Base-by-base conservation (phyloP, 1,140 invertebrate genomes). In the Chionoecetes opilio region DNA sequence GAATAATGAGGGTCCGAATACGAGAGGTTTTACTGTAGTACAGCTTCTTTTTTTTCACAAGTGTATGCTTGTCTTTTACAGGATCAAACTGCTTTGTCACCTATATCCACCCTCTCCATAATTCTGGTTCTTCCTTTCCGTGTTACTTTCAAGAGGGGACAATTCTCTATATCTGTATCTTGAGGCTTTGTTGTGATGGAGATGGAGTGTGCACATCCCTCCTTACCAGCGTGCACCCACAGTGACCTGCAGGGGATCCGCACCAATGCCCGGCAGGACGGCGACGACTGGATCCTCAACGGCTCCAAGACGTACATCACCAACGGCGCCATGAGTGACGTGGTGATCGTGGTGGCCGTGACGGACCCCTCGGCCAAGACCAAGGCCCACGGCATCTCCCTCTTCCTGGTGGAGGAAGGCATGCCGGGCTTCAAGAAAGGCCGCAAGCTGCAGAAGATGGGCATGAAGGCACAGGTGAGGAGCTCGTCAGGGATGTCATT, bases 301-400 rank as follows among this genome's bases (percentile, higher is more conserved):
- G 97, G 97, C 32, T 97, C 97, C 88, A 97, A 97, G 93, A 97
- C 96, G 0, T 97, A 97, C 96, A 97, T 97, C 93, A 97, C 97
- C 26, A 97, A 97, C 96, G 97, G 97, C 53, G 97, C 96, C 96
- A 96, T 97, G 96, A 95, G 96, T 86, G 97, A 97, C 96, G 92
- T 97, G 6, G 97, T 97, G n/a, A 96, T 97, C 90, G 97, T 97
- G 82, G 97, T 97, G 31, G 97, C 97, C 9, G 96, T 97, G 3
- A 97, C 97, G 2, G 97, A 97, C 94, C 96, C 97, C 0, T 87
- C 96, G 11, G 97, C 97, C 14, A 97, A 97, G 92, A 97, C 97
- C 8, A 96, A 96, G 8, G 97, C 97, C 38, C 97, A 97, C 96
- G 97, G 97, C 11, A 97, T 97, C 88, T 97, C 97, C 94, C 96